Conservation (phyloP, 2,113 vertebrate genomes). For the Phylloscopus whistleri region DNA sequence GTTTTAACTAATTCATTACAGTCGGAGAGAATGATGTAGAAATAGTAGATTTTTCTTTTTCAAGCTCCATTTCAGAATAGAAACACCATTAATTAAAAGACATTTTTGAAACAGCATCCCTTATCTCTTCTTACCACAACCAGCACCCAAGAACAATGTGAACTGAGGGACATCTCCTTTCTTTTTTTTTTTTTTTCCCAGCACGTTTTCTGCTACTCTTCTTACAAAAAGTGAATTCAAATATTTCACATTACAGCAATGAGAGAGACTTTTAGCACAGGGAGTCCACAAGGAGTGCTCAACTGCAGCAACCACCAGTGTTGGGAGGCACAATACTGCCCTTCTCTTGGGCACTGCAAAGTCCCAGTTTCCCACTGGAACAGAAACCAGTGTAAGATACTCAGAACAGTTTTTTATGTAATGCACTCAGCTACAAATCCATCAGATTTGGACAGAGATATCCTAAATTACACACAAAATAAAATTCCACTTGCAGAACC, state of each 20-base stretch:
- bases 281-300: neutral
- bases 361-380: neutral
- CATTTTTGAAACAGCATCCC: neutral
- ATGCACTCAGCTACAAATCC: neutral
- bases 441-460: neutral
- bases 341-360: neutral
- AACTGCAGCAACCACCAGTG: neutral
- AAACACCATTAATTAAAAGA: slow-evolving; percentile 9
- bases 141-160: neutral
- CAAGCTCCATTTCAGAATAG: neutral
- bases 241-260: neutral
- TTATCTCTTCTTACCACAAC: neutral
- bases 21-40: neutral
- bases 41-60: neutral
- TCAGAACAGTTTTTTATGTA: neutral
- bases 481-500: neutral
- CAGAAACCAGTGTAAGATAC: neutral
- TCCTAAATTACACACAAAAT: neutral
- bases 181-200: neutral
- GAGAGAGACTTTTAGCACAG: neutral
- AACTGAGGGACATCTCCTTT: neutral
- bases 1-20: slow-evolving; percentile 34
- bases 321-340: neutral
- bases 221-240: neutral
- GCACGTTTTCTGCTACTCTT: neutral